A percentile compares a stretch with the other conserved stretches of the same genome.
Conservation (phyloP, 2,797 vertebrate genomes). For the Poeciliopsis paucimaculata region DNA sequence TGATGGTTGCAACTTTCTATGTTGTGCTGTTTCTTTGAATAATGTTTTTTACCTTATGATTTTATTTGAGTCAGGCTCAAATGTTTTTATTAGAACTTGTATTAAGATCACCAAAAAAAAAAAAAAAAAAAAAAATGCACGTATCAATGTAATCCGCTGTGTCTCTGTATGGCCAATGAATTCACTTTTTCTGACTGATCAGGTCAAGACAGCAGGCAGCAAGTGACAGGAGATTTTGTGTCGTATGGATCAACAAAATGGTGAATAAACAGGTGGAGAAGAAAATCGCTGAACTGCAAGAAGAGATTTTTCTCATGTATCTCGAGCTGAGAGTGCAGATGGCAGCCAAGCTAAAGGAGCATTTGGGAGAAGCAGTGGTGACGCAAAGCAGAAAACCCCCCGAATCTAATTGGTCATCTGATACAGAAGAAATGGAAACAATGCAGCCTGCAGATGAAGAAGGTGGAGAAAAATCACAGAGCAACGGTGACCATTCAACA, state of each 20-base stretch:
- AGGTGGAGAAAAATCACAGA: not conserved
- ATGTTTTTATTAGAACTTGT: not conserved
- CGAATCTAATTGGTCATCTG: not conserved
- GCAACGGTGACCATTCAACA: not conserved
- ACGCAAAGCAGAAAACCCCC: not conserved
- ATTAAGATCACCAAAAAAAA: not conserved
- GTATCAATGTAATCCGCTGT: not conserved
- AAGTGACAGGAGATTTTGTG: constrained; percentile 8
- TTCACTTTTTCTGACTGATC: constrained; percentile 4
- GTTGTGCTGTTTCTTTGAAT: not conserved
- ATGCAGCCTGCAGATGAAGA: not conserved
- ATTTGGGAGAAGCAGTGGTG: not conserved
- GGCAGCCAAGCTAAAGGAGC: not conserved
- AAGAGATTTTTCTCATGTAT: constrained; percentile 15
- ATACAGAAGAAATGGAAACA: not conserved
- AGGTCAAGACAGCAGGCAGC: constrained; percentile 3
- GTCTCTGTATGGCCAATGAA: not conserved
- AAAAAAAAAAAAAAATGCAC: not conserved
- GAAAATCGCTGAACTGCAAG: constrained; percentile 4
- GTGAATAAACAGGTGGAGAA: constrained; percentile 33
- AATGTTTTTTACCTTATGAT: not conserved
- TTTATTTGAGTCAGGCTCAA: not conserved
- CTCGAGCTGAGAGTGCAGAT: constrained; percentile 2
- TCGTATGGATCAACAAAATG: constrained; percentile 18
- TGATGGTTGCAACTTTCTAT: not conserved